These are phyloP conservation scores for Camponotus pennsylvanicus DNA, from an alignment of 1,140 invertebrate species.

Conservation along the genomic window DNA sequence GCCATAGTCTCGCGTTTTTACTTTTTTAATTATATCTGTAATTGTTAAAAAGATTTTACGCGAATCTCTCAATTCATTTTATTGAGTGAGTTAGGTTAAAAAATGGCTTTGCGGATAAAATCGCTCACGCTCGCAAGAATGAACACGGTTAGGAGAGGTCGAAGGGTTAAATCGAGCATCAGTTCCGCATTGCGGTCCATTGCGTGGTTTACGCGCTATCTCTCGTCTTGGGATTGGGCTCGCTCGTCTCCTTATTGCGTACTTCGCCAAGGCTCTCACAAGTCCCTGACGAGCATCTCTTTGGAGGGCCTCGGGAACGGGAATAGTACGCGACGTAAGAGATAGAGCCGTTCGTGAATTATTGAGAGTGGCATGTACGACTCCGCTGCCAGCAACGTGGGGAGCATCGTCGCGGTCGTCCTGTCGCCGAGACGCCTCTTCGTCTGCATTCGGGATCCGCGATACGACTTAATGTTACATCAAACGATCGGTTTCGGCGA, in stretches of 20 bases:
- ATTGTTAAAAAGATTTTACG: background rate
- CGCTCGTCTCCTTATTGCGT: constrained; percentile 27
- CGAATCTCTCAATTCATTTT: background rate
- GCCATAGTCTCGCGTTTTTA: background rate
- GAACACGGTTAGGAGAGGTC: background rate
- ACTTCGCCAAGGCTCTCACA: constrained; percentile 37
- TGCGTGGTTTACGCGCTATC: constrained; percentile 30
- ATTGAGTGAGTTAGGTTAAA: background rate
- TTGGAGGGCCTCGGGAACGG: constrained; percentile 43
- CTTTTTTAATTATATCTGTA: background rate
- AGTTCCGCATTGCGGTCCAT: constrained; percentile 48
- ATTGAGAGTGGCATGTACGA: constrained; percentile 84
- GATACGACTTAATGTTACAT: constrained; percentile 61
- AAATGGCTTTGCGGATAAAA: background rate
- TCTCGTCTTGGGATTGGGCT: constrained; percentile 20
- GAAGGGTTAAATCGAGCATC: constrained; percentile 19
- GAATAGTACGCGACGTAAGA: constrained; percentile 78
- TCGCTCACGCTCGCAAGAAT: too few species aligned
- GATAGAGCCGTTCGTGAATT: constrained; percentile 83
- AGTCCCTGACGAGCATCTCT: constrained; percentile 18
- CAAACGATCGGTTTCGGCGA: constrained; percentile 58
- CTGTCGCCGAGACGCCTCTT: constrained; percentile 55
- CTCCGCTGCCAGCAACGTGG: constrained; percentile 56
- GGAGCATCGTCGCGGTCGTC: constrained; percentile 37
- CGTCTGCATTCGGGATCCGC: constrained; percentile 1